Base-by-base conservation (phyloP, 2,113 vertebrate genomes). In the Pollachius pollachius region DNA sequence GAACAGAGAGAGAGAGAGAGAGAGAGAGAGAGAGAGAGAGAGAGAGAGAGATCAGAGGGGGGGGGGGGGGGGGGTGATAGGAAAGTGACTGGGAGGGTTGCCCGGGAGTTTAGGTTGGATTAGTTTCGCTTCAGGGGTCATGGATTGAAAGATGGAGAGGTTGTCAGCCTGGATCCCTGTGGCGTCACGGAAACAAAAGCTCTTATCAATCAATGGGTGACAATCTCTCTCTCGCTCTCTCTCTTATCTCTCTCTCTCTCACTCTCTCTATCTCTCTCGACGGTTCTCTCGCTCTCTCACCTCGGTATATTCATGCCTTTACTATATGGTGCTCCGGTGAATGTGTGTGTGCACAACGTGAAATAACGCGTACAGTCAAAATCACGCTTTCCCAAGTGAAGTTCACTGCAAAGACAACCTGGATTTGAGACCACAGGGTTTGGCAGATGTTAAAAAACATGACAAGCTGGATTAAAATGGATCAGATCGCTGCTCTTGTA, bases 91-190 rank as follows among this genome's bases (percentile, higher is more conserved):
- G 80, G 85, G 83, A 78, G 79, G 83, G 82, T 87, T 88, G 86
- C 75, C 68, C 75, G 70, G 83, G 84, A 89, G 84, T 92, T 90
- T 84, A 85, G 88, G 78, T 69, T 52, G 89, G 92, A 93, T 92
- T 92, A 90, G 91, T 89, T 87, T 90, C 86, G 88, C 87, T 89
- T 70, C 85, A 84, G 82, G 83, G 83, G 68, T 61, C 57, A 71
- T 73, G 85, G 86, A 88, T 89, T 85, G 85, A 84, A 86, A 77
- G 69, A 81, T 77, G 80, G 65, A 75, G 69, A 69, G 71, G 54
- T 48, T 48, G 41, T 16, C 15, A 57, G 54, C 54, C 15, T 13
- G 61, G 70, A 86, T 82, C 81, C 73, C 72, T 69, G 75, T 68
- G 83, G 84, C 80, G 76, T 87, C 84, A 77, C 69, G 72, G 76